Conservation (phyloP, 2,888 invertebrate genomes). For the Steinernema hermaphroditum region DNA sequence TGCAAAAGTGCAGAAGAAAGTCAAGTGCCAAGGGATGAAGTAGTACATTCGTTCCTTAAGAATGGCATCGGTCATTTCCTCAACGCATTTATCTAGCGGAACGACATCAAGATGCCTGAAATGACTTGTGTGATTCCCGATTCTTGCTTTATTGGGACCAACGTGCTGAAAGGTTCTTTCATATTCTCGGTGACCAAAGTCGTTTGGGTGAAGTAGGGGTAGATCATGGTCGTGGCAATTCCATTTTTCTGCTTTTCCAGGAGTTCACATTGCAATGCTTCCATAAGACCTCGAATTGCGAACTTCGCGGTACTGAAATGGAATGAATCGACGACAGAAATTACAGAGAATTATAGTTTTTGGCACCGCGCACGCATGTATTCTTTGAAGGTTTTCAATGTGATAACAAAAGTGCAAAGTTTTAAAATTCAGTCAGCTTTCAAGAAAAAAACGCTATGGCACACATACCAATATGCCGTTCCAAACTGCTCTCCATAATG, state of each 20-base stretch:
- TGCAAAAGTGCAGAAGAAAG: slow-evolving; percentile 39
- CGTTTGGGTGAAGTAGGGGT: slow-evolving; percentile 44
- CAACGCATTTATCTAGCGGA: slow-evolving; percentile 34
- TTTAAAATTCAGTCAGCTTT: no score
- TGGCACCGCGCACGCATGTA: no score
- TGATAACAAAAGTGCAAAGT: no score
- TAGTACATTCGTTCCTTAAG: slow-evolving; percentile 39
- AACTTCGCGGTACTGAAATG: slow-evolving; percentile 42
- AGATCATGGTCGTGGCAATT: slow-evolving; percentile 39
- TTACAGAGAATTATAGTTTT: no score
- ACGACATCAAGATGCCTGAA: slow-evolving; percentile 44
- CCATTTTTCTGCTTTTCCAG: slow-evolving; percentile 35
- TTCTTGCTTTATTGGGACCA: not conserved
- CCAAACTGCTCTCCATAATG: slow-evolving; percentile 45
- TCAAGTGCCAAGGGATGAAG: slow-evolving; percentile 41
- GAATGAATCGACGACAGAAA: no score
- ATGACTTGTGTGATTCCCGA: not conserved
- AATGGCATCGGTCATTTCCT: slow-evolving; percentile 43
- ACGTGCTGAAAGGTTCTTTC: slow-evolving; percentile 47
- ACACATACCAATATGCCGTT: slow-evolving; percentile 44
- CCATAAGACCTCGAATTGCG: slow-evolving; percentile 43
- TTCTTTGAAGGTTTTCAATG: no score
- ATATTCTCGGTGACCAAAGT: slow-evolving; percentile 35
- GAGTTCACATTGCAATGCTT: slow-evolving; percentile 42
- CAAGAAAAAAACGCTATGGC: no score